Conservation (phyloP, 2,113 vertebrate species). For the Ifrita kowaldi region DNA sequence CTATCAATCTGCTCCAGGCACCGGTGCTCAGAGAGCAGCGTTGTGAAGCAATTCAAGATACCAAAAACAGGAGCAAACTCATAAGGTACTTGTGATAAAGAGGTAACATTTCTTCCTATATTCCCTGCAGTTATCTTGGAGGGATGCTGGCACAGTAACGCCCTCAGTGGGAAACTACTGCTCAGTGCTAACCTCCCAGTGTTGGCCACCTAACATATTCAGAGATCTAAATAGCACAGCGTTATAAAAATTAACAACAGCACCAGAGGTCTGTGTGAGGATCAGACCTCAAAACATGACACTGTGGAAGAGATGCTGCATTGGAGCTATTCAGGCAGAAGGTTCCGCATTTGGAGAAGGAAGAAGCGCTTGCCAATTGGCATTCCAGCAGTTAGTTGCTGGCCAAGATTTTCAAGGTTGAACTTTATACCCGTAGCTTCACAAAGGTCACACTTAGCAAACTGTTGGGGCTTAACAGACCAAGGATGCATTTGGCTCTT, state of each 20-base stretch:
- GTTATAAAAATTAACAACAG: not conserved
- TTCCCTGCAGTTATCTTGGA: not conserved
- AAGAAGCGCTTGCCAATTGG: not conserved
- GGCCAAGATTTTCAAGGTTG: not conserved
- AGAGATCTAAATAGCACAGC: not conserved
- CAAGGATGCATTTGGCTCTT: not conserved
- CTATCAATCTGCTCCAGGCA: not conserved
- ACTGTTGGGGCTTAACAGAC: not conserved
- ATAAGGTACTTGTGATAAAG: not conserved
- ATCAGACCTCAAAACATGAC: not conserved
- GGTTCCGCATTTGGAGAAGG: not conserved
- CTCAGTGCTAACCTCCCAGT: not conserved
- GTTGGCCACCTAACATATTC: not conserved
- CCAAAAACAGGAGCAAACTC: not conserved
- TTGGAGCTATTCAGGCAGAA: not conserved
- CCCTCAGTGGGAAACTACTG: not conserved
- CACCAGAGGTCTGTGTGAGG: not conserved
- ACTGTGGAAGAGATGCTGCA: not conserved
- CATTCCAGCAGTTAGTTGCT: not conserved
- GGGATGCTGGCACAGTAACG: not conserved
- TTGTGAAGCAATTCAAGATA: not conserved
- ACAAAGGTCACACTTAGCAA: conserved; percentile 9
- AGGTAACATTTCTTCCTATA: not conserved
- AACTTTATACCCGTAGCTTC: not conserved
- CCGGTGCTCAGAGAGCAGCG: not conserved